A percentile compares a stretch with the other conserved stretches of the same genome.
phyloP scores from a whole-genome alignment of 92 coral and sea anemone genomes.

The Zoanthus solanderi region DNA sequence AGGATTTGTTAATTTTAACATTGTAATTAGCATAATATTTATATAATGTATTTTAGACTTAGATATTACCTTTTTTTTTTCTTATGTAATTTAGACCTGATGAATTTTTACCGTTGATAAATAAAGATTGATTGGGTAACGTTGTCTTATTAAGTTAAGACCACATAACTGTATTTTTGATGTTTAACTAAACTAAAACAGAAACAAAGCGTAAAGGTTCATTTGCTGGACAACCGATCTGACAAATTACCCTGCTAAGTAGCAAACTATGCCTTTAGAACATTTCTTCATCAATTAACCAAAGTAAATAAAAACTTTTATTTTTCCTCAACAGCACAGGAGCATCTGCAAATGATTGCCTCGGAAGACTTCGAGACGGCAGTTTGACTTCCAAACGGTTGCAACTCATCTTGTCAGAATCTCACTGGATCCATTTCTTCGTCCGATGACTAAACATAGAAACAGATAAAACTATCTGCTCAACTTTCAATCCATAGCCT shows the following conservation, averaged over 20 bases:
- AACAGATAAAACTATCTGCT: not conserved
- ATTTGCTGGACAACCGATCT: no score
- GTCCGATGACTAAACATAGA: not conserved
- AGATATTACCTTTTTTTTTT: no score
- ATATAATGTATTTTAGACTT: no score
- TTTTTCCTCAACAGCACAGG: constrained; percentile 71
- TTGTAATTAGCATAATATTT: no score
- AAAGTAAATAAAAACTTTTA: not conserved
- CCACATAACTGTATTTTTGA: no score
- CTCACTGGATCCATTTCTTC: not conserved
- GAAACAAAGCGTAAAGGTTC: no score
- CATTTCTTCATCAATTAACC: not conserved
- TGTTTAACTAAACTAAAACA: no score
- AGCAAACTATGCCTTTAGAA: not conserved
- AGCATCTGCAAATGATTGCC: constrained; percentile 88
- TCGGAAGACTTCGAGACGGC: constrained; percentile 95
- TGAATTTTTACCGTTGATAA: no score
- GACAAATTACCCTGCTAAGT: not conserved
- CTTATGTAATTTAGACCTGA: no score
- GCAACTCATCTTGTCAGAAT: not conserved
- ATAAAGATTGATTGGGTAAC: no score
- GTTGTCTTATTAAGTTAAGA: no score
- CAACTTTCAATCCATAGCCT: not conserved
- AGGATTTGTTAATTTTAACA: no score
- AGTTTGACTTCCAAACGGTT: constrained; percentile 51